Conservation (phyloP, 1,140 invertebrate species). For the Trichonephila clavata region DNA sequence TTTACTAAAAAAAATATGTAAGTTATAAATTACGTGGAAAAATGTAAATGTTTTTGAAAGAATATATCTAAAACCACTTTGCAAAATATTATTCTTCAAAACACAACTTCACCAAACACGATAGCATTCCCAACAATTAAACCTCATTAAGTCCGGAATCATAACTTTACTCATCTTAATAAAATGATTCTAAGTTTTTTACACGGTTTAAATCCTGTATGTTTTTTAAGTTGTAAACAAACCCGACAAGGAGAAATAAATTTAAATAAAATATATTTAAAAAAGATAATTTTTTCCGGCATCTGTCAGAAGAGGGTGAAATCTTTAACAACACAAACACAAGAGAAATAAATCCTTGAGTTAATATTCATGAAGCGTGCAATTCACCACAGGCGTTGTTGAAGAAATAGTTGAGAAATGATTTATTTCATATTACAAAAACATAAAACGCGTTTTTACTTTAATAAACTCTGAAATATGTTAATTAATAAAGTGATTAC, state of each 20-base stretch:
- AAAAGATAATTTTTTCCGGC: background rate
- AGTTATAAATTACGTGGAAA: too few relatives aligned
- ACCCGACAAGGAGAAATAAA: background rate
- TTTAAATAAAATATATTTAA: background rate
- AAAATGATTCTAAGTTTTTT: background rate
- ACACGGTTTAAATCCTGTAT: background rate
- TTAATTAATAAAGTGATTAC: constrained; percentile 5
- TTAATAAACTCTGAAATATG: background rate
- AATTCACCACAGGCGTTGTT: background rate
- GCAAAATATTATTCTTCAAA: too few relatives aligned
- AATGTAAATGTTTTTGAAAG: too few relatives aligned
- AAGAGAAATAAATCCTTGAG: background rate
- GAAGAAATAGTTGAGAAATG: background rate
- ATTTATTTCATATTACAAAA: background rate
- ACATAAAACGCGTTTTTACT: background rate
- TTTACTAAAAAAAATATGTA: too few relatives aligned
- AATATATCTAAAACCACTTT: too few relatives aligned
- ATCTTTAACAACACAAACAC: background rate
- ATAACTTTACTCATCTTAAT: background rate
- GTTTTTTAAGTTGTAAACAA: background rate
- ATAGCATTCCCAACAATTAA: background rate
- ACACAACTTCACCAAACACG: too few relatives aligned
- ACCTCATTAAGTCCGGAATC: background rate
- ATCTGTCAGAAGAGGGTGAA: background rate
- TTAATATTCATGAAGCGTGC: constrained; percentile 13